Evolutionary conservation across 2,888 invertebrate genomes (phyloP), one percentile per base, ranked within the genome.

Genomic region (Leucophenga maculata): DNA sequence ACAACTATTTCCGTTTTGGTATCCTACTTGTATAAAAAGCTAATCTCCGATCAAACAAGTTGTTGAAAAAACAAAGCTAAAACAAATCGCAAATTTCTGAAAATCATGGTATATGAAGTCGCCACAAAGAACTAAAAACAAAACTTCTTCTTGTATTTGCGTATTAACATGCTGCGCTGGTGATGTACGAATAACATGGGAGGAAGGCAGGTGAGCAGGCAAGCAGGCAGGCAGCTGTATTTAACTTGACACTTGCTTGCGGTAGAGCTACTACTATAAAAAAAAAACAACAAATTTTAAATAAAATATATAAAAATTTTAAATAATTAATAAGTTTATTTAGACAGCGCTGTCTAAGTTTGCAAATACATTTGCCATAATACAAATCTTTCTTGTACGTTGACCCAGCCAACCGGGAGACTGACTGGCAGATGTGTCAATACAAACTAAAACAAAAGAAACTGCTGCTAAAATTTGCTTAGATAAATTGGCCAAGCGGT

Each of bases 161-260:
- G 52, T 18, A 52, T 20, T 52, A 16, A 52, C 9, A 52, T 9
- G 11, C 9, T n/a, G 20, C 16, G 18, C 9, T 52, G 52, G 11
- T 9, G 52, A 20, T 9, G 20, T 9, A 52, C 9, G 3, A 48
- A n/a, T 8, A 16, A 18, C 18, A 52, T 18, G 16, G 39, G 39
- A 39, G 39, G 39, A 6, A 11, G 9, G 74, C 72, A 70, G 68
- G 69, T 77, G n/a, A n/a, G n/a, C n/a, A 11, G 9, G 74, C 72
- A 70, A 67, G 69, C 78, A 39, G 39, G 39, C 1, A 11, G 9
- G 74, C 72, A 70, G 68, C 68, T 77, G 77, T 79, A 80, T 82
- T 81, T 78, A 78, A 81, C 79, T 78, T 79, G 83, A 75, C 80
- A 82, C 74, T 76, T 76, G 79, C 79, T 78, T 74, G 50, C 8